A percentile compares a stretch with the other conserved stretches of the same genome.
phyloP scores from a whole-genome alignment of 30 jellyfish, hydroid and myxozoan species.

The Turritopsis dohrnii region DNA sequence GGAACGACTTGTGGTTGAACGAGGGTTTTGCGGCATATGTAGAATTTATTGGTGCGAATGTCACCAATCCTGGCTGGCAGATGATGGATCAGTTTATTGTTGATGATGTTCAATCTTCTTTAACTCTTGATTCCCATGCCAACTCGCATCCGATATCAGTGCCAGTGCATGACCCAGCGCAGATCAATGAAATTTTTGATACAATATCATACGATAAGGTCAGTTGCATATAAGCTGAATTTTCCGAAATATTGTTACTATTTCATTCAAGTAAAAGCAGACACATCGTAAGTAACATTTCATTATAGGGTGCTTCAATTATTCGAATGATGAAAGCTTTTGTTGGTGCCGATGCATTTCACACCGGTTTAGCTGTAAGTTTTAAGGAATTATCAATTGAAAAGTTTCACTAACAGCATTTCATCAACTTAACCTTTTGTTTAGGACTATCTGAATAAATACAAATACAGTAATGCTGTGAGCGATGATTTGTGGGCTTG shows the following conservation, averaged over 20 bases:
- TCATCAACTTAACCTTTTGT: background rate
- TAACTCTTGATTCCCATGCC: constrained; percentile 61
- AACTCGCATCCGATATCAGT: constrained; percentile 87
- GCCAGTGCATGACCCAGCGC: constrained; percentile 75
- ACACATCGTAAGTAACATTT: background rate
- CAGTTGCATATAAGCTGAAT: background rate
- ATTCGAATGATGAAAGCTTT: constrained; percentile 67
- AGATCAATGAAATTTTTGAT: constrained; percentile 63
- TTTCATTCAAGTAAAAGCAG: background rate
- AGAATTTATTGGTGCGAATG: constrained; percentile 61
- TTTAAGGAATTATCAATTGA: background rate
- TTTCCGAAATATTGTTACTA: background rate
- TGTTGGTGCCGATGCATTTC: constrained; percentile 59
- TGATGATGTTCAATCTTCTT: constrained; percentile 47
- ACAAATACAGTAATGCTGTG: constrained; percentile 59
- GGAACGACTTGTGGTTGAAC: constrained; percentile 83
- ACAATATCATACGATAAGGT: constrained; percentile 89
- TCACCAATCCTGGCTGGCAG: constrained; percentile 56
- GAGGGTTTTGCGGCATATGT: constrained; percentile 86
- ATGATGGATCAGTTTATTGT: constrained; percentile 79
- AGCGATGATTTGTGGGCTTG: constrained; percentile 78
- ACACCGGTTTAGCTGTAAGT: constrained; percentile 67
- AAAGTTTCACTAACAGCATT: background rate
- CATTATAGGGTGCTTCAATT: constrained; percentile 74
- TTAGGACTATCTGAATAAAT: constrained; percentile 50